phyloP scores from a whole-genome alignment of 2,888 invertebrate species.

The Drosophila eohydei region DNA sequence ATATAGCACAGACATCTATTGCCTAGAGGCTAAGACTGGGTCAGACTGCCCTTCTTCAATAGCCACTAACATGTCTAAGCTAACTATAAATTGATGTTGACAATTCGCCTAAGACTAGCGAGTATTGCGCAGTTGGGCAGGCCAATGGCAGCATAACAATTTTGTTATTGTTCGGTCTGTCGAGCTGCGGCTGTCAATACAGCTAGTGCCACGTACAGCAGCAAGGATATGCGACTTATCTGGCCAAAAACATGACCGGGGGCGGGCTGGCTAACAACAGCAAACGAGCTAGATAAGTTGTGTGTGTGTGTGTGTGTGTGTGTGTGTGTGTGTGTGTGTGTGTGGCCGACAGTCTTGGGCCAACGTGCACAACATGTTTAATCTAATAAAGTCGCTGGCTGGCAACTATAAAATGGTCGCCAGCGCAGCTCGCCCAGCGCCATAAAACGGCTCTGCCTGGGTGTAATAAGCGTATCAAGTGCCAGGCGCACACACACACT shows the following conservation, averaged over 20 bases:
- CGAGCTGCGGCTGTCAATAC: conserved; percentile 50
- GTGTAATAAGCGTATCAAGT: conserved; percentile 80
- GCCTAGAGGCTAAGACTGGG: neutral
- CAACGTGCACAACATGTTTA: conserved; percentile 77
- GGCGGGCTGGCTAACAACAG: conserved; percentile 35
- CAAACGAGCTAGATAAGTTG: conserved; percentile 46
- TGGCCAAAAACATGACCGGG: conserved; percentile 64
- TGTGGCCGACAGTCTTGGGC: conserved; percentile 36
- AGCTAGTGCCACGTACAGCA: conserved; percentile 23
- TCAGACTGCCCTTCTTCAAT: too few species aligned
- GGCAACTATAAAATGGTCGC: conserved; percentile 70
- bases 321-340: conserved; percentile 16
- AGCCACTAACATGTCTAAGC: too few species aligned
- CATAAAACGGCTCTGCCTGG: conserved; percentile 65
- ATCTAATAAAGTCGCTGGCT: conserved; percentile 79
- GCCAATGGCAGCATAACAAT: neutral
- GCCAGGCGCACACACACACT: conserved; percentile 29
- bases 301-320: conserved; percentile 21
- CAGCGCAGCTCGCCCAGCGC: conserved; percentile 45
- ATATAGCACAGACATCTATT: neutral
- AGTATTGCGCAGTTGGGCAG: neutral
- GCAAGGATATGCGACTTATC: conserved; percentile 67
- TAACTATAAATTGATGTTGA: too few species aligned
- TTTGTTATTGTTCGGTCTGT: conserved; percentile 4
- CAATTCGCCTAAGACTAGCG: neutral